These are phyloP conservation scores for Agrotis puta DNA, from an alignment of 2,888 invertebrate species.

Conservation along the genomic window DNA sequence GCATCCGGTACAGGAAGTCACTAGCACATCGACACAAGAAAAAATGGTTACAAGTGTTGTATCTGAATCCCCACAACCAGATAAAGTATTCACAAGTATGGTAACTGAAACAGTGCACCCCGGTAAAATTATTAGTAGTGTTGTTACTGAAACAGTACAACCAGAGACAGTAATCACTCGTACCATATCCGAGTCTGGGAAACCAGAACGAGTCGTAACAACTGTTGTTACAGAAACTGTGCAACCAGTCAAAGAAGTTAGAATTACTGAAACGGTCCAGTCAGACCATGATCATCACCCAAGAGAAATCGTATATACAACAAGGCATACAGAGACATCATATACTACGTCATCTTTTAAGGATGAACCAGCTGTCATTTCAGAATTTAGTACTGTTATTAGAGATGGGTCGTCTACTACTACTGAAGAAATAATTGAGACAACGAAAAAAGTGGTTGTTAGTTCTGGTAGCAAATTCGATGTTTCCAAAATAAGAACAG, in stretches of 20 bases:
- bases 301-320: conserved; percentile 68
- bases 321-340: conserved; percentile 74
- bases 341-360: conserved; percentile 66
- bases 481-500: conserved; percentile 84
- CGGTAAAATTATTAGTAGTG: conserved; percentile 13
- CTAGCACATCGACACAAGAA: conserved; percentile 30
- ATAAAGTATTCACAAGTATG: conserved; percentile 41
- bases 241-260: conserved; percentile 61
- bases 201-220: conserved; percentile 40
- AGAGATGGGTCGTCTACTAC: conserved; percentile 67
- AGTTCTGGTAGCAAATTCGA: conserved; percentile 80
- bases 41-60: conserved; percentile 46
- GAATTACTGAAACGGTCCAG: conserved; percentile 49
- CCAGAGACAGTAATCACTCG: conserved; percentile 32
- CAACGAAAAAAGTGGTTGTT: conserved; percentile 61
- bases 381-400: conserved; percentile 66
- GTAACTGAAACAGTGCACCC: conserved; percentile 14
- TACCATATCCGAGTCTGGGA: conserved; percentile 4
- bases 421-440: conserved; percentile 67
- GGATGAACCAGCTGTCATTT: conserved; percentile 66
- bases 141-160: conserved; percentile 10
- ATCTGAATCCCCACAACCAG: conserved; percentile 22
- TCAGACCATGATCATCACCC: conserved; percentile 52
- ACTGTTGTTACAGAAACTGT: conserved; percentile 47
- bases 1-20: conserved; percentile 46